Percentiles rank a stretch among this genome's conserved stretches.
phyloP scores from a whole-genome alignment of 2,113 vertebrate genomes.

The Elephas maximus region DNA sequence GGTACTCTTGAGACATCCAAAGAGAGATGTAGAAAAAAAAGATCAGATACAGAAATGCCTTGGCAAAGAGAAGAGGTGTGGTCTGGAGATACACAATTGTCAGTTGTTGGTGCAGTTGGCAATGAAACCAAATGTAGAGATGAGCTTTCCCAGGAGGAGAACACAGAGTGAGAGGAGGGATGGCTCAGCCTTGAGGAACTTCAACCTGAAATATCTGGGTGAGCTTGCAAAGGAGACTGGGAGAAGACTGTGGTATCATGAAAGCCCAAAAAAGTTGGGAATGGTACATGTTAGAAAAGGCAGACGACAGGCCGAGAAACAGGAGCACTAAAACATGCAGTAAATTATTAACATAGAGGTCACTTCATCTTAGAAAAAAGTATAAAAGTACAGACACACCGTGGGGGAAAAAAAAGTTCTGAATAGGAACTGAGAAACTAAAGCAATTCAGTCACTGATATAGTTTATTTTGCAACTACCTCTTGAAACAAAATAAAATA shows the following conservation, averaged over 20 bases:
- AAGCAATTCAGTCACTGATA: background rate
- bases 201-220: background rate
- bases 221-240: background rate
- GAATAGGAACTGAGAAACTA: background rate
- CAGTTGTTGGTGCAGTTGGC: background rate
- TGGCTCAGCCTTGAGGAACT: background rate
- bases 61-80: background rate
- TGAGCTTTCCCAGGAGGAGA: background rate
- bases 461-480: background rate
- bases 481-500: background rate
- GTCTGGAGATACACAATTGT: background rate
- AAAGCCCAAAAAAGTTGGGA: background rate
- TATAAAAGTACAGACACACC: background rate
- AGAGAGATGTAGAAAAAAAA: background rate
- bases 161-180: background rate
- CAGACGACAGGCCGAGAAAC: background rate
- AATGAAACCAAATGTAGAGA: background rate
- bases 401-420: background rate
- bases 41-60: too few relatives aligned
- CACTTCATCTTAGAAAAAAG: background rate
- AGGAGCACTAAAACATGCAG: background rate
- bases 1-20: background rate
- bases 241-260: background rate
- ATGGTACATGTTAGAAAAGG: background rate
- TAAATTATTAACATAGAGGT: background rate